A percentile compares a stretch with the other conserved stretches of the same genome.
phyloP scores from a whole-genome alignment of 2,797 vertebrate species.

The Leptoclinus maculatus region DNA sequence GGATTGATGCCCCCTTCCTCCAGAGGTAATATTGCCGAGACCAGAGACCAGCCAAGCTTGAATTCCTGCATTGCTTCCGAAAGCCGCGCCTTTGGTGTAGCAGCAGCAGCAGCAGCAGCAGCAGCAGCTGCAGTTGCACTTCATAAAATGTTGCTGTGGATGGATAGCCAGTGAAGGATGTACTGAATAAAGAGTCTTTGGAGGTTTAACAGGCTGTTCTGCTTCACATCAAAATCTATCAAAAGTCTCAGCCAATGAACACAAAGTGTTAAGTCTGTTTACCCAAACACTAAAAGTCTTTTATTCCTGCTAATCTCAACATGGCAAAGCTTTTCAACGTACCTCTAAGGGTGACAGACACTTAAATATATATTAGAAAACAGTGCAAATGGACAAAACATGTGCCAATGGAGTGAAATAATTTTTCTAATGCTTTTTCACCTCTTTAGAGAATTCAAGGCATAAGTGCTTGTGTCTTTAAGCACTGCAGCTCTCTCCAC shows the following conservation, averaged over 20 bases:
- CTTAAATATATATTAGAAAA: constrained; percentile 3
- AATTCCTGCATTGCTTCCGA: constrained; percentile 71
- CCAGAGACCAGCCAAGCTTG: constrained; percentile 77
- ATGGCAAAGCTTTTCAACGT: not conserved
- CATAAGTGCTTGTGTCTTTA: not conserved
- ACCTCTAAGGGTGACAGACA: constrained; percentile 2
- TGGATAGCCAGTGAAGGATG: constrained; percentile 72
- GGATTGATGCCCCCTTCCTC: constrained; percentile 73
- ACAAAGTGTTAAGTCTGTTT: constrained; percentile 13
- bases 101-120: constrained; percentile 59
- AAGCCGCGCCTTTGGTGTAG: constrained; percentile 65
- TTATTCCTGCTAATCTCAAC: constrained; percentile 13
- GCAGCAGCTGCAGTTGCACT: constrained; percentile 71
- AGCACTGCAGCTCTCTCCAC: not conserved
- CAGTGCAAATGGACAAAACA: not conserved
- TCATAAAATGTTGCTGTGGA: constrained; percentile 77
- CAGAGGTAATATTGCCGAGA: constrained; percentile 68
- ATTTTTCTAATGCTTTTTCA: not conserved
- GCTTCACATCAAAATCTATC: constrained; percentile 57
- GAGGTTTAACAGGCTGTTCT: constrained; percentile 67
- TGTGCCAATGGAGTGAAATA: not conserved
- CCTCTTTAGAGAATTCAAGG: not conserved
- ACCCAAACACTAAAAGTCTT: not conserved
- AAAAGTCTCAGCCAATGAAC: constrained; percentile 42
- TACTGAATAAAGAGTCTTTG: constrained; percentile 67